Percentiles rank a stretch among this genome's conserved stretches.
phyloP scores from a whole-genome alignment of 2,888 invertebrate genomes.

The Dysmachus trigonus region DNA sequence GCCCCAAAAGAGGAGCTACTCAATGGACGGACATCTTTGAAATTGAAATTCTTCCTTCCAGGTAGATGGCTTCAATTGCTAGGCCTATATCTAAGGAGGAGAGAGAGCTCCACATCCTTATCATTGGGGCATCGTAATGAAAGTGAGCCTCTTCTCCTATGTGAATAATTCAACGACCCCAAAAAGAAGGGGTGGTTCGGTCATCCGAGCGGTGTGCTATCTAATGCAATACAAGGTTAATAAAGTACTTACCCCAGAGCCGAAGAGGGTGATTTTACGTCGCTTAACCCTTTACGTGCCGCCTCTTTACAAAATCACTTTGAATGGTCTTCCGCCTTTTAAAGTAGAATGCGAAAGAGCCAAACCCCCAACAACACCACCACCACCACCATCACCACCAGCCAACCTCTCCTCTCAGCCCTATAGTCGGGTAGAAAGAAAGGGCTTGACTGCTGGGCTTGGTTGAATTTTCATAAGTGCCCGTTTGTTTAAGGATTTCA shows the following conservation, averaged over 20 bases:
- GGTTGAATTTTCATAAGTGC: constrained; percentile 48
- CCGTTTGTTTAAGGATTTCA: constrained; percentile 44
- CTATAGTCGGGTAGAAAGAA: neutral
- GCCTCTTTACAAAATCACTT: constrained; percentile 47
- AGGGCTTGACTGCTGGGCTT: constrained; percentile 14
- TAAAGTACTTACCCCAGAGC: constrained; percentile 49
- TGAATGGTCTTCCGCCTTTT: constrained; percentile 49
- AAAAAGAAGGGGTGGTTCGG: constrained; percentile 6
- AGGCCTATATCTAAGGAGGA: constrained; percentile 28
- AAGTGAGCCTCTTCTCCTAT: constrained; percentile 39
- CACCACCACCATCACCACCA: neutral
- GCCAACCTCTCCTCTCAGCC: neutral
- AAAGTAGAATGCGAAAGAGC: constrained; percentile 43
- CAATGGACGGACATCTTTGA: constrained; percentile 48
- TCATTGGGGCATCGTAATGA: constrained; percentile 42
- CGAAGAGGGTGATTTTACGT: constrained; percentile 44
- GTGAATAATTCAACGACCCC: constrained; percentile 47
- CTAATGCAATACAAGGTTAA: constrained; percentile 46
- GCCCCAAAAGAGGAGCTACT: constrained; percentile 22
- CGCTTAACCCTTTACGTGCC: constrained; percentile 43
- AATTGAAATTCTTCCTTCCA: constrained; percentile 50
- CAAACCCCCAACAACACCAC: too few relatives aligned
- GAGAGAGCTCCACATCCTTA: constrained; percentile 28
- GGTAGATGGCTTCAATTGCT: constrained; percentile 45
- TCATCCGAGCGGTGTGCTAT: constrained; percentile 11